Base-by-base conservation (phyloP, 1,140 invertebrate genomes). In the Diorhabda elongata region DNA sequence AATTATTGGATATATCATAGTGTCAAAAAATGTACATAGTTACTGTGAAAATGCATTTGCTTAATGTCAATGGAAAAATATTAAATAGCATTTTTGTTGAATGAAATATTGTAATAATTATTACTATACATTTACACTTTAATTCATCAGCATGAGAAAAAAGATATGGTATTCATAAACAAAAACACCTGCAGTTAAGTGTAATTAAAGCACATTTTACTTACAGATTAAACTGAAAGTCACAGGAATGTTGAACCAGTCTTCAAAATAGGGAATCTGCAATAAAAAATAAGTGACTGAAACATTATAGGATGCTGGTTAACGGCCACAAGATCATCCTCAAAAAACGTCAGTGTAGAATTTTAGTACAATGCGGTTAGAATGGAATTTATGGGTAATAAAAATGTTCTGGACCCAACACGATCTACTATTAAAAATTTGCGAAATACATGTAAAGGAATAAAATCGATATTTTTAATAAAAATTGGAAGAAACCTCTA, bases 381-480 rank as follows among this genome's bases (percentile, higher is more conserved):
- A 65, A 44, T 59, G 61, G 26, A 52, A 47, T 64, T 64, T 64
- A 64, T 58, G 56, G 61, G 41, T 56, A 52, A 56, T 59, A 59
- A 59, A 47, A 69, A 61, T 41, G 43, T 42, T 60, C 44, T 43
- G 58, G 59, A 44, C n/a, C 26, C 52, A 67, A 64, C 60, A 67
- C 6, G 9, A 63, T 4, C 42, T 42, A 42, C 42, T 45, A 63
- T 63, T 63, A 63, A 5, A 41, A 44, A 42, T 9, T 63, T 41
- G 5, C 9, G n/a, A 63, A 63, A 41, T 7, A 45, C 64, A 9
- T 61, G 42, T 3, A 42, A 42, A 41, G 3, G 42, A 9, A 44
- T 44, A 58, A 58, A 73, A 73, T 73, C 71, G 65, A 73, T 73
- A 73, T 70, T 73, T 73, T 70, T 70, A 73, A 73, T 73, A 73